These are phyloP conservation scores for Ophion ellenae DNA, from an alignment of 2,888 invertebrate genomes.

Conservation along the genomic window DNA sequence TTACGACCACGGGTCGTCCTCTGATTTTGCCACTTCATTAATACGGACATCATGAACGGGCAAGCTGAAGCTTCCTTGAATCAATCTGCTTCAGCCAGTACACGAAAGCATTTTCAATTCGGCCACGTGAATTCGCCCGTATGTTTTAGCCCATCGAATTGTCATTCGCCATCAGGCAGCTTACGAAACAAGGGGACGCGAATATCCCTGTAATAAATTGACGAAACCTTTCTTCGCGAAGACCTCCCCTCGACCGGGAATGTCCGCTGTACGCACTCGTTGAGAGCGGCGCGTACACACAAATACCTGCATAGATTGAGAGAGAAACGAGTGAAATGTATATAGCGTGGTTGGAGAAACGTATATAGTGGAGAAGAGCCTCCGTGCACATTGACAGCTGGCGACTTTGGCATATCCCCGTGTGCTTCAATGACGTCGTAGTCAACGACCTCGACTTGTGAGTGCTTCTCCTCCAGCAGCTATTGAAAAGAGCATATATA, in stretches of 20 bases:
- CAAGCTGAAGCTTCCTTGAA: background rate
- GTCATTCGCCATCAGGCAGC: conserved; percentile 33
- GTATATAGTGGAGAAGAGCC: conserved; percentile 30
- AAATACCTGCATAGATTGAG: background rate
- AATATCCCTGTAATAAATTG: conserved; percentile 56
- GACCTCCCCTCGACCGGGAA: conserved; percentile 74
- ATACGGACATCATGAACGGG: background rate
- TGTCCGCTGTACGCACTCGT: conserved; percentile 39
- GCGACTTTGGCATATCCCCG: conserved; percentile 52
- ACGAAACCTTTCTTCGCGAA: conserved; percentile 38
- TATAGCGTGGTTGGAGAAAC: conserved; percentile 34
- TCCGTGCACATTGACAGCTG: conserved; percentile 59
- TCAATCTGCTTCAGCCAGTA: background rate
- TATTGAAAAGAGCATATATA: conserved; percentile 45
- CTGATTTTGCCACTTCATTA: no score
- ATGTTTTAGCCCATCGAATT: conserved; percentile 19
- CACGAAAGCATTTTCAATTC: conserved; percentile 30
- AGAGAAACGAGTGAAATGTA: conserved; percentile 31
- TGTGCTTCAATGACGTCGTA: conserved; percentile 53
- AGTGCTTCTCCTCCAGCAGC: conserved; percentile 33
- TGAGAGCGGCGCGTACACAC: conserved; percentile 30
- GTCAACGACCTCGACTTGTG: conserved; percentile 54
- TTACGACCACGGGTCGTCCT: no score
- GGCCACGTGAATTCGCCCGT: conserved; percentile 3
- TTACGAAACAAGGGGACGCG: conserved; percentile 22